Evolutionary conservation across 2,888 invertebrate genomes (phyloP).

Genomic region (Alcis repandata): DNA sequence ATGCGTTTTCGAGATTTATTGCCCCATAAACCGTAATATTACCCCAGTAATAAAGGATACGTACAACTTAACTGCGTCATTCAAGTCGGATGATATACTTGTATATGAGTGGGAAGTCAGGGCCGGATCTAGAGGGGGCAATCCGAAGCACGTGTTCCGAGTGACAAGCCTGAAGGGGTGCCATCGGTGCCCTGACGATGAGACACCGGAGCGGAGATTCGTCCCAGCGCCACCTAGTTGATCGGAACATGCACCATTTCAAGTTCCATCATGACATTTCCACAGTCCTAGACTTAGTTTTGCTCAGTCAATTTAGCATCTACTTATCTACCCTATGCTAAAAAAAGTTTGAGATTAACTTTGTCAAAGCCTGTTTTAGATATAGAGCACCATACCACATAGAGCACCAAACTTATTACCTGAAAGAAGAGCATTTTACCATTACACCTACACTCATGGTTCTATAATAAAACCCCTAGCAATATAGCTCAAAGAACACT

Average conservation of each 20-base stretch:
- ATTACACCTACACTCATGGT: not conserved
- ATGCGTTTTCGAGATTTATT: slow-evolving; percentile 76
- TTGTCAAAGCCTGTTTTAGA: not conserved
- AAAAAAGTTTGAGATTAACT: no score
- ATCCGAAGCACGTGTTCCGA: no score
- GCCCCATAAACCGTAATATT: slow-evolving; percentile 78
- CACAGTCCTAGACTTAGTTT: no score
- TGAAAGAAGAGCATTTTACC: not conserved
- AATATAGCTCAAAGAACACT: slow-evolving; percentile 29
- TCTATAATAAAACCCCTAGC: slow-evolving; percentile 25
- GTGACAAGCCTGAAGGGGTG: no score
- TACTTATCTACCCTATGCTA: no score
- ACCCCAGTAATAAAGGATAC: slow-evolving; percentile 76
- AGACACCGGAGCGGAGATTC: no score
- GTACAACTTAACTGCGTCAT: slow-evolving; percentile 69
- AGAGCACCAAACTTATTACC: not conserved
- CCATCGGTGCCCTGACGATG: no score
- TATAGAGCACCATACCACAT: not conserved
- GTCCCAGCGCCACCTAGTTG: no score
- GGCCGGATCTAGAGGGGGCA: slow-evolving; percentile 46
- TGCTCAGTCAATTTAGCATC: no score
- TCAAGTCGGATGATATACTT: slow-evolving; percentile 56
- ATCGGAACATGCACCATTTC: no score
- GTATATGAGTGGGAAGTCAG: slow-evolving; percentile 42
- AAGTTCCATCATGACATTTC: no score